Evolutionary conservation across 2,888 invertebrate genomes (phyloP).

Genomic region (Ophraella communa): DNA sequence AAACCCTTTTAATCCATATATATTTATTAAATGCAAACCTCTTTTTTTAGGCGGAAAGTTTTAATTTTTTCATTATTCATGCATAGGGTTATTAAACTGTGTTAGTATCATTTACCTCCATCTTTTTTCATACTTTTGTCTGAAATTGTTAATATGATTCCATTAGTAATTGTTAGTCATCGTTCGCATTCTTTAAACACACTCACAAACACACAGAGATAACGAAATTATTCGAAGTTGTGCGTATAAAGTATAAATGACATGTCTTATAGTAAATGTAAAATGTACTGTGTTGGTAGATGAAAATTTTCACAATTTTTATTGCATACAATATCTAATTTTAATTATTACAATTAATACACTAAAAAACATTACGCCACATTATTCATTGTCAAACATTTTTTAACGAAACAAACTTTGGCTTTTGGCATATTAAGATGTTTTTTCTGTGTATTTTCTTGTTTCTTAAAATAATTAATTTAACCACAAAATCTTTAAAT

Average conservation of each 20-base stretch:
- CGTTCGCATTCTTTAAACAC: not conserved
- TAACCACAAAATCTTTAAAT: no score
- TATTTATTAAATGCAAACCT: no score
- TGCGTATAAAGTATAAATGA: not conserved
- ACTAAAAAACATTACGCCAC: no score
- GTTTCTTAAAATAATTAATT: no score
- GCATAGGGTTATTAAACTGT: slow-evolving; percentile 32
- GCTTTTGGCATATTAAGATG: no score
- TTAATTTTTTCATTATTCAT: slow-evolving; percentile 38
- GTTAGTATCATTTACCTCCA: slow-evolving; percentile 69
- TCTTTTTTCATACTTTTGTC: slow-evolving; percentile 77
- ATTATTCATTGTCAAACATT: no score
- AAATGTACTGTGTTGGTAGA: not conserved
- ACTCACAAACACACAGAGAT: not conserved
- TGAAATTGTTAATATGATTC: slow-evolving; percentile 59
- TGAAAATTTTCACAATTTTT: not conserved
- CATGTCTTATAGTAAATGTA: no score
- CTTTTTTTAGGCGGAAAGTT: not conserved
- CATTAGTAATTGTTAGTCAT: slow-evolving; percentile 13
- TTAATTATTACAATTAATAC: no score
- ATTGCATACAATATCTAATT: no score
- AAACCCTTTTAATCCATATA: not conserved
- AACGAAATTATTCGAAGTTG: not conserved
- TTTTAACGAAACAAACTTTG: no score
- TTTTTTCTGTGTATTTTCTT: no score